Evolutionary conservation across 2,888 invertebrate species (phyloP).

Genomic region (Nasonovia ribisnigri): DNA sequence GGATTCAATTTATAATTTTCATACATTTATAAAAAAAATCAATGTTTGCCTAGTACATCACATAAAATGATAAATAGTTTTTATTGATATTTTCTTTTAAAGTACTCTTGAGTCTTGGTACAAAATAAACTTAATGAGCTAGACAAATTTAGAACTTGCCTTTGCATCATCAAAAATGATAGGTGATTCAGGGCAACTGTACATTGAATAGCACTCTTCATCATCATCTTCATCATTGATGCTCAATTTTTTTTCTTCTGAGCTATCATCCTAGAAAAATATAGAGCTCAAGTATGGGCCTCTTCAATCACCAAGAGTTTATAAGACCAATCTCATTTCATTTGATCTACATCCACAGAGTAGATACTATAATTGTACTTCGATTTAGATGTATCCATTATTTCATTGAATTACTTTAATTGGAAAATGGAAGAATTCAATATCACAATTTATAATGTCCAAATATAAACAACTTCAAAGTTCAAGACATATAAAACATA

Average conservation of each 20-base stretch:
- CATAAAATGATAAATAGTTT: background rate
- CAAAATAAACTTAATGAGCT: background rate
- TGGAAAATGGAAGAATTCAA: background rate
- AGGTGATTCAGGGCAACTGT: slow-evolving; percentile 59
- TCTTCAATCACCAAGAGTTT: slow-evolving; percentile 18
- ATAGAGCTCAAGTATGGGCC: slow-evolving; percentile 43
- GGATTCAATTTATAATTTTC: slow-evolving; percentile 21
- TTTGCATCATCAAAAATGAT: slow-evolving; percentile 41
- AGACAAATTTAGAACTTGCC: slow-evolving; percentile 53
- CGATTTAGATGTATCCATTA: background rate
- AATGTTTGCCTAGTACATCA: background rate
- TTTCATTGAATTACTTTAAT: background rate
- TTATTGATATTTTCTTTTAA: background rate
- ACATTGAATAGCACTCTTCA: slow-evolving; percentile 56
- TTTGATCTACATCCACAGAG: background rate
- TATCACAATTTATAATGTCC: background rate
- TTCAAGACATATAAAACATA: background rate
- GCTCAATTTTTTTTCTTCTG: slow-evolving; percentile 55
- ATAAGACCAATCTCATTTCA: slow-evolving; percentile 1
- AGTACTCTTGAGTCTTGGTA: background rate
- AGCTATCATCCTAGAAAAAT: slow-evolving; percentile 62
- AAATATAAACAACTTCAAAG: background rate
- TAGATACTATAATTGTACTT: slow-evolving; percentile 1
- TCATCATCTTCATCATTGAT: slow-evolving; percentile 47
- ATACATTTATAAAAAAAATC: background rate